Conservation (phyloP, 2,113 vertebrate species). For the Pomatostomus ruficeps region DNA sequence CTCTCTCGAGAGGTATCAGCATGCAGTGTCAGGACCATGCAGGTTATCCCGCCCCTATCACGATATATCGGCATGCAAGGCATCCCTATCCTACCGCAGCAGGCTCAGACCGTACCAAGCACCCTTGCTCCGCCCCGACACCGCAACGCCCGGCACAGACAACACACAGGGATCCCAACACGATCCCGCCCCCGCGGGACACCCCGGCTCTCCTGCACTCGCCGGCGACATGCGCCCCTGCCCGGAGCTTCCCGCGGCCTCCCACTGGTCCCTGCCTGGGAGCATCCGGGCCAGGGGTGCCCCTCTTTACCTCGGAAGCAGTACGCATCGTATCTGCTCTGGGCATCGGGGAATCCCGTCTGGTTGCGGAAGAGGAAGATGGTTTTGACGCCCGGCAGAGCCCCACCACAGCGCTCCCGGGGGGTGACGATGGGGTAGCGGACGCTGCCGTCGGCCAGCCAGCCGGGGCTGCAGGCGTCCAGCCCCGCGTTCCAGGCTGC, state of each 20-base stretch:
- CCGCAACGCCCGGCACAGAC: fast-evolving
- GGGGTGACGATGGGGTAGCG: slow-evolving; percentile 89
- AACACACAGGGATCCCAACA: fast-evolving
- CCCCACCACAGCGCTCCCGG: slow-evolving; percentile 85
- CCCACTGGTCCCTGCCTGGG: fast-evolving
- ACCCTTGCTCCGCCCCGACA: neutral
- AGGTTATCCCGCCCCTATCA: neutral
- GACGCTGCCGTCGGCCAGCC: slow-evolving; percentile 90
- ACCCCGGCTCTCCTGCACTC: neutral
- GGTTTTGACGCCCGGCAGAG: slow-evolving; percentile 85
- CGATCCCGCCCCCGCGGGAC: fast-evolving
- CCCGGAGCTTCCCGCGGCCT: neutral
- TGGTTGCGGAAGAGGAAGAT: slow-evolving; percentile 90
- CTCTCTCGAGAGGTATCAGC: fast-evolving
- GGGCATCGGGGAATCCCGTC: slow-evolving; percentile 86
- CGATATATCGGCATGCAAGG: neutral
- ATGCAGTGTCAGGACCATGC: neutral
- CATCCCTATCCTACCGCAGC: fast-evolving
- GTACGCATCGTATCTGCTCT: slow-evolving; percentile 83
- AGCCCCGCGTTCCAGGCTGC: slow-evolving; percentile 87
- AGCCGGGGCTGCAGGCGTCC: slow-evolving; percentile 89
- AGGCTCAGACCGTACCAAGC: fast-evolving
- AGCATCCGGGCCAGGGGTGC: neutral
- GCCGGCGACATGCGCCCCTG: fast-evolving
- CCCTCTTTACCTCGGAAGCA: slow-evolving; percentile 84